Base-by-base conservation (phyloP, 2,113 vertebrate species). In the Miniopterus natalensis region DNA sequence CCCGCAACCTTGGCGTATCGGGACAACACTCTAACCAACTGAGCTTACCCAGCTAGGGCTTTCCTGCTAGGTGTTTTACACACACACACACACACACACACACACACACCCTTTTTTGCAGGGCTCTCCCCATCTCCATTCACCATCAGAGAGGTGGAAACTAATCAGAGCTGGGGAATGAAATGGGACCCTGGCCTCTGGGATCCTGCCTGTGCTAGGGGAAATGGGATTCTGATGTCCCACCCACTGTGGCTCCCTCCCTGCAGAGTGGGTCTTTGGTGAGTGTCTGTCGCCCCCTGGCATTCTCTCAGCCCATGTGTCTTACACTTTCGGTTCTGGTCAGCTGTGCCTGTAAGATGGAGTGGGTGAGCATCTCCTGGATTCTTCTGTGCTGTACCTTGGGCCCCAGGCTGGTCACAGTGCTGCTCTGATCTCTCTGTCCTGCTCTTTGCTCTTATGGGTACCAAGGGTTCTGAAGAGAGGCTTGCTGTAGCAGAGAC, bases 401-500 rank as follows among this genome's bases (percentile, higher is more conserved):
- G 71, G 57, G 51, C n/a, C 40, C 12, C 12, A 68, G 63, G 77
- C 51, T 79, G 51, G 36, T 42, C 40, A 5, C 17, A 84, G 8
- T 57, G 31, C 45, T 23, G 3, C 63, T 73, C 17, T 55, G 61
- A 55, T 49, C 23, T 87, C 29, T 90, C 59, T 6, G 61, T 89
- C 53, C 15, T 45, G 1, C 53, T 45, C 36, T 94, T 90, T 61
- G 81, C 51, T 88, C 3, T 68, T 47, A 18, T 42, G 63, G 36
- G 59, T n/a, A 55, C 73, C 21, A 45, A 55, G 79, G 45, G 29
- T 75, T 73, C n/a, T 92, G 47, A 73, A 84, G 61, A 88, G 68
- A 93, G 18, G 18, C 68, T 88, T 95, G 53, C n/a, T 84, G 13
- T 73, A 75, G 75, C 78, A 88, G 70, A 84, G 45, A 65, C 36